Evolutionary conservation across 2,888 invertebrate species (phyloP).

Genomic region (Kryphioiulus occultus): DNA sequence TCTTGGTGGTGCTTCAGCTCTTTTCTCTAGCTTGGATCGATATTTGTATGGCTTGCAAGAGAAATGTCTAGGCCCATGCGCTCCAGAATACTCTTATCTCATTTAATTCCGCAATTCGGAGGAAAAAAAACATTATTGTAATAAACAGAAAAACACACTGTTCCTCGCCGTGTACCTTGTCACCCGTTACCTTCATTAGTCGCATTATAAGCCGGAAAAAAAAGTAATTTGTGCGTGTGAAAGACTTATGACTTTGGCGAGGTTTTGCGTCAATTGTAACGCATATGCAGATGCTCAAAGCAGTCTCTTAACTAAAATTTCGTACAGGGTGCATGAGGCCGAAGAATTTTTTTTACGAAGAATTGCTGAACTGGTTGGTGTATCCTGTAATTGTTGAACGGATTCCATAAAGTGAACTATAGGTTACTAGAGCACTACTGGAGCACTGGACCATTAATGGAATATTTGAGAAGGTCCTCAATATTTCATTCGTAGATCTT

Average conservation of each 20-base stretch:
- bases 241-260: neutral
- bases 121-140: neutral
- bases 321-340: neutral
- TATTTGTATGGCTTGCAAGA: conserved; percentile 25
- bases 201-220: neutral
- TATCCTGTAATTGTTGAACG: too few relatives aligned
- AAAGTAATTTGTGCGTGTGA: neutral
- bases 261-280: neutral
- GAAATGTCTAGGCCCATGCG: neutral
- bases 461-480: too few relatives aligned
- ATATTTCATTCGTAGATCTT: too few relatives aligned
- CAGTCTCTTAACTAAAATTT: neutral
- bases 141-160: conserved; percentile 30
- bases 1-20: conserved; percentile 29
- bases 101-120: neutral
- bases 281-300: neutral
- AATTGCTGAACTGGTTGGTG: too few relatives aligned
- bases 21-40: neutral
- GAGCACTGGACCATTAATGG: too few relatives aligned
- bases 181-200: conserved; percentile 7
- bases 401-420: too few relatives aligned
- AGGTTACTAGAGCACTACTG: too few relatives aligned
- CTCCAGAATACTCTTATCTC: conserved; percentile 25
- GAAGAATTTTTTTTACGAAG: neutral
- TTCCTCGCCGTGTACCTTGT: neutral